Percentiles rank a stretch among this genome's conserved stretches.
Evolutionary conservation across 2,797 vertebrate genomes (phyloP).

Genomic region (Lacerta agilis): DNA sequence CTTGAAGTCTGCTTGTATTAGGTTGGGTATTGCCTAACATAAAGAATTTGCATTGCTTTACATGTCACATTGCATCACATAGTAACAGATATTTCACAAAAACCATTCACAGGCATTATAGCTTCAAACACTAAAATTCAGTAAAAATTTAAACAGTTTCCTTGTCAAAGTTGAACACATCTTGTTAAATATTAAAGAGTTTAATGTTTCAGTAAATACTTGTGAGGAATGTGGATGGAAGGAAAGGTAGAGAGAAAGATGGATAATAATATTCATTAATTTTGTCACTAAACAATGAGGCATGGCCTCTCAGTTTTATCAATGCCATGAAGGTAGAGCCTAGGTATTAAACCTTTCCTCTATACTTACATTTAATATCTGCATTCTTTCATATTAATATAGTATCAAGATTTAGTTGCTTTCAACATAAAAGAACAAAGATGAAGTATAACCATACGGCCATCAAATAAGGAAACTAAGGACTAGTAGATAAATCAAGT

Average conservation of each 20-base stretch:
- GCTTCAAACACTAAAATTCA: neutral
- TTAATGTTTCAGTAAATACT: slow-evolving; percentile 59
- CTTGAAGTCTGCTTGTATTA: too few species aligned
- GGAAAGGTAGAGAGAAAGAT: slow-evolving; percentile 67
- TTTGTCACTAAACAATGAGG: slow-evolving; percentile 73
- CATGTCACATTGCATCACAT: slow-evolving; percentile 17
- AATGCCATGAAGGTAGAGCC: slow-evolving; percentile 55
- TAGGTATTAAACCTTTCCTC: slow-evolving; percentile 59
- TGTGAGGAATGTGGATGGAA: slow-evolving; percentile 59
- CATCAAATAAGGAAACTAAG: neutral
- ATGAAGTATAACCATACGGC: slow-evolving; percentile 19
- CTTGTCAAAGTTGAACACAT: slow-evolving; percentile 41
- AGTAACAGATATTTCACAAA: neutral
- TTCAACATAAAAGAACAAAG: slow-evolving; percentile 26
- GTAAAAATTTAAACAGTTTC: slow-evolving; percentile 44
- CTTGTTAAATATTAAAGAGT: slow-evolving; percentile 43
- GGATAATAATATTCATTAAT: slow-evolving; percentile 71
- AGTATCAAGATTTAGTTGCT: slow-evolving; percentile 21
- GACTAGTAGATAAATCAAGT: neutral
- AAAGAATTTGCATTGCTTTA: neutral
- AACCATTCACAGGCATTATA: neutral
- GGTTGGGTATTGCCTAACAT: too few species aligned
- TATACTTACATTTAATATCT: slow-evolving; percentile 41
- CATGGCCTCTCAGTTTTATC: slow-evolving; percentile 69
- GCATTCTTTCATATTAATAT: slow-evolving; percentile 50